A percentile compares a stretch with the other conserved stretches of the same genome.
phyloP scores from a whole-genome alignment of 2,113 vertebrate genomes.

The Macrotis lagotis region DNA sequence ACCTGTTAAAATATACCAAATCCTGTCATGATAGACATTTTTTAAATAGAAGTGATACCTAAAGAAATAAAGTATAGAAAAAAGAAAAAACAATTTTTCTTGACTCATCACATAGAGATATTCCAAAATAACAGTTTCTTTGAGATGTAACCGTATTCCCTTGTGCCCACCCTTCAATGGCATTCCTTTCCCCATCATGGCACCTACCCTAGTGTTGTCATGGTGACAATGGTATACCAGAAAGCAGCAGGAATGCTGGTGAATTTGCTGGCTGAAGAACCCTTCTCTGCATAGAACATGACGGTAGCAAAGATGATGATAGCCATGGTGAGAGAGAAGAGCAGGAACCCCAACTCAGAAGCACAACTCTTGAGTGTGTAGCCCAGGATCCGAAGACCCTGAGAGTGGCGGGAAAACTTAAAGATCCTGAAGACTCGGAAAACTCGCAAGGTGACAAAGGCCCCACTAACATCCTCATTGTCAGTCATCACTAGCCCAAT shows the following conservation, averaged over 20 bases:
- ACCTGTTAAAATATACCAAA: not conserved
- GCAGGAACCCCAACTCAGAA: constrained; percentile 97
- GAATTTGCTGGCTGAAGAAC: constrained; percentile 95
- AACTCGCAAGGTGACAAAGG: constrained; percentile 96
- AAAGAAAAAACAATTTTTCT: not conserved
- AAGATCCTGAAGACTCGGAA: constrained; percentile 99
- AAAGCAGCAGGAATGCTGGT: constrained; percentile 98
- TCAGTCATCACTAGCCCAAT: constrained; percentile 97
- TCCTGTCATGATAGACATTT: not conserved
- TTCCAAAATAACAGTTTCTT: not conserved
- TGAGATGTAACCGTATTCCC: not conserved
- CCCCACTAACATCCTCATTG: constrained; percentile 98
- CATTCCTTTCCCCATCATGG: constrained; percentile 58
- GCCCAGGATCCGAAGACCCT: constrained; percentile 96
- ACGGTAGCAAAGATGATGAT: constrained; percentile 99
- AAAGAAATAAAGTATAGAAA: not conserved
- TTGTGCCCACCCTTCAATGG: constrained; percentile 2
- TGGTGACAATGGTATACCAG: constrained; percentile 99
- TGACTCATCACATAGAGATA: not conserved
- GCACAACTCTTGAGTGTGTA: constrained; percentile 98
- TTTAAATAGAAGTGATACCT: not conserved
- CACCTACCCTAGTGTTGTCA: constrained; percentile 98
- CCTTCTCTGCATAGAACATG: constrained; percentile 99
- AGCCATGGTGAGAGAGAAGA: constrained; percentile 99
- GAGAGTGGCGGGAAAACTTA: constrained; percentile 98